Conservation (phyloP, 2,888 invertebrate genomes). For the Ichneumoninae sp. region DNA sequence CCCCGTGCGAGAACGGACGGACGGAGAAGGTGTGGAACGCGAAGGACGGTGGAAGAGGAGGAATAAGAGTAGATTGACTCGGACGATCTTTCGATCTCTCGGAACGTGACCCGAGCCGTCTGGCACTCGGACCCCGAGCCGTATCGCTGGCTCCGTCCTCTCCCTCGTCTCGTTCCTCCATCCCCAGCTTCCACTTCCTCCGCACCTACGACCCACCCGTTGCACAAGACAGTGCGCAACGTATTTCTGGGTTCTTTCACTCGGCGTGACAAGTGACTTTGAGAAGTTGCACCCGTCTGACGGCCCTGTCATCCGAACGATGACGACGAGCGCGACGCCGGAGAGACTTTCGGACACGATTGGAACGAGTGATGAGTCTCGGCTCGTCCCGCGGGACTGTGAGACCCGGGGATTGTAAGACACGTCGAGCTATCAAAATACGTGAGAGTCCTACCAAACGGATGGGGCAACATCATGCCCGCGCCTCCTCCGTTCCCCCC, state of each 20-base stretch:
- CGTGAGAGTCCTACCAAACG: slow-evolving; percentile 25
- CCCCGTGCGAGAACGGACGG: slow-evolving; percentile 43
- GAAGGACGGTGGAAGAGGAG: slow-evolving; percentile 7
- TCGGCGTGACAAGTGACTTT: slow-evolving; percentile 78
- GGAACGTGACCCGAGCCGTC: slow-evolving; percentile 61
- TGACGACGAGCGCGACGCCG: slow-evolving; percentile 53
- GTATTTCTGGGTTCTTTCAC: slow-evolving; percentile 59
- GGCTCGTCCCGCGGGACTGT: slow-evolving; percentile 47
- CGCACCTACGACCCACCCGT: slow-evolving; percentile 12
- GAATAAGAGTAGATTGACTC: slow-evolving; percentile 49
- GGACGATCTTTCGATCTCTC: slow-evolving; percentile 63
- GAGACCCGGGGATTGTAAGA: slow-evolving; percentile 24
- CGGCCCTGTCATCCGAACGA: slow-evolving; percentile 71
- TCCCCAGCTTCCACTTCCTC: background rate
- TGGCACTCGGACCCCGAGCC: slow-evolving; percentile 44
- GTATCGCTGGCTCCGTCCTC: slow-evolving; percentile 45
- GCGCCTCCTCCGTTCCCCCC: background rate
- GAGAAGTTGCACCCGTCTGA: slow-evolving; percentile 81
- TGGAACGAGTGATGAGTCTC: slow-evolving; percentile 51
- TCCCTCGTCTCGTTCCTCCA: slow-evolving; percentile 32
- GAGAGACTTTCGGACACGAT: slow-evolving; percentile 5
- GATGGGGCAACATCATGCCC: slow-evolving; percentile 1
- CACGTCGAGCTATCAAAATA: slow-evolving; percentile 56
- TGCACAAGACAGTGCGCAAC: slow-evolving; percentile 43
- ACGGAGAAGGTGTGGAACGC: slow-evolving; percentile 48